Evolutionary conservation across 2,797 vertebrate species (phyloP).

Genomic region (Euthynnus affinis): DNA sequence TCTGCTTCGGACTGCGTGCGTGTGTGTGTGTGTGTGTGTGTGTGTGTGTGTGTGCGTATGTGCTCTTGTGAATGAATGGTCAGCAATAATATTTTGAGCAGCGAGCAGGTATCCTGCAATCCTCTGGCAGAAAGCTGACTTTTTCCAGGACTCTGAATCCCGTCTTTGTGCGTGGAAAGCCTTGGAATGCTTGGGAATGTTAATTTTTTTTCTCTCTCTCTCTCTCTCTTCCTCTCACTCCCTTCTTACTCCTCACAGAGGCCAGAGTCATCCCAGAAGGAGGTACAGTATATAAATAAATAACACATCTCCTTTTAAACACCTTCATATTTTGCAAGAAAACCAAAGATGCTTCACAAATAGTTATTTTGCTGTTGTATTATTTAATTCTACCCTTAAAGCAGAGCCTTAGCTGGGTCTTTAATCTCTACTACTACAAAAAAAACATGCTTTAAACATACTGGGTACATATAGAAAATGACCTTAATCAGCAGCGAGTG

Average conservation of each 20-base stretch:
- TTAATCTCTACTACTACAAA: not conserved
- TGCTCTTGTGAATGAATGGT: conserved; percentile 33
- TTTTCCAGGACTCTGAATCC: conserved; percentile 79
- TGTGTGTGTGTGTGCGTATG: conserved; percentile 24
- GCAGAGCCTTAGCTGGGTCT: not conserved
- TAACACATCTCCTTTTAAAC: conserved; percentile 23
- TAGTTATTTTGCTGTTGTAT: too few relatives aligned
- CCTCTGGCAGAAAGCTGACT: conserved; percentile 53
- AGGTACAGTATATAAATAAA: conserved; percentile 75
- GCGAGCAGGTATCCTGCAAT: conserved; percentile 67
- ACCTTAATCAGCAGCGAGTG: not conserved
- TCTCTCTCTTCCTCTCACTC: conserved; percentile 37
- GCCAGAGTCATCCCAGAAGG: conserved; percentile 87
- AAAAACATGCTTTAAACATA: not conserved
- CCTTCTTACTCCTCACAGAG: conserved; percentile 70
- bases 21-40: conserved; percentile 38
- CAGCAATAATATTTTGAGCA: conserved; percentile 78
- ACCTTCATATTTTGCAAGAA: conserved; percentile 19
- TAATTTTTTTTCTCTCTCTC: conserved; percentile 56
- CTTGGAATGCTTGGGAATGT: conserved; percentile 69
- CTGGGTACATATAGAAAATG: not conserved
- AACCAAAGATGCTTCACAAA: not conserved
- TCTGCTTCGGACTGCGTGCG: conserved; percentile 27
- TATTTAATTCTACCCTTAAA: too few relatives aligned
- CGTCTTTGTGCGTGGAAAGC: conserved; percentile 77